Evolutionary conservation across 2,888 invertebrate genomes (phyloP).

Genomic region (Empis stercorea): DNA sequence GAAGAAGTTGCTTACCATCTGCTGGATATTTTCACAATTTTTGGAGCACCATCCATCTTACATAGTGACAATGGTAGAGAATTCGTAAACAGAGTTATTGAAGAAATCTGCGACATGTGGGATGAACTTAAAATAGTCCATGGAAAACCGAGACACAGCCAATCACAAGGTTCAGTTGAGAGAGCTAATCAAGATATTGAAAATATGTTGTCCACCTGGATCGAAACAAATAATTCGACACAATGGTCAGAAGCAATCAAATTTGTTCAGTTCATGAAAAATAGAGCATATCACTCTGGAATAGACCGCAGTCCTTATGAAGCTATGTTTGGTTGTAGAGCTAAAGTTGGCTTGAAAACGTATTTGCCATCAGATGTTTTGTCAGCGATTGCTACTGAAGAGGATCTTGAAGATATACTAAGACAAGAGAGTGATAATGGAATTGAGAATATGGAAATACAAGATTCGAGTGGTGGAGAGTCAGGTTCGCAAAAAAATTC

Average conservation of each 20-base stretch:
- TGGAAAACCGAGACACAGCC: conserved; percentile 25
- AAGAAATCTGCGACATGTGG: conserved; percentile 18
- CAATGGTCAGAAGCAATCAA: conserved; percentile 32
- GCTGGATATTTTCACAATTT: too few species aligned
- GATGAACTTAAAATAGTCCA: conserved; percentile 24
- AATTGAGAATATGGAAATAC: neutral
- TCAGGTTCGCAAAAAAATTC: too few species aligned
- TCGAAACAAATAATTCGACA: conserved; percentile 16
- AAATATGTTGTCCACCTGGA: conserved; percentile 28
- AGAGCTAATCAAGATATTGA: conserved; percentile 22
- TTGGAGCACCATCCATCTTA: too few species aligned
- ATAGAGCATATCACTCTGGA: conserved; percentile 26
- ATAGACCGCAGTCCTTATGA: conserved; percentile 27
- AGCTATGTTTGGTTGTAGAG: conserved; percentile 24
- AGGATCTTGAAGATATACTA: neutral
- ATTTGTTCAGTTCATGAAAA: conserved; percentile 33
- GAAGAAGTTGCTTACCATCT: too few species aligned
- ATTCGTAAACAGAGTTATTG: conserved; percentile 14
- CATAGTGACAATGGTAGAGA: too few species aligned
- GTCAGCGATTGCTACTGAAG: neutral
- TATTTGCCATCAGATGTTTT: neutral
- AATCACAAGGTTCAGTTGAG: conserved; percentile 24
- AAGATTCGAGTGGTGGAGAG: neutral
- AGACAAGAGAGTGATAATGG: neutral
- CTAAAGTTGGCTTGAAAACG: conserved; percentile 10